Percentiles rank a stretch among this genome's conserved stretches.
These are phyloP conservation scores for Drosophila nannoptera DNA, from an alignment of 1,140 invertebrate genomes.

Conservation along the genomic window DNA sequence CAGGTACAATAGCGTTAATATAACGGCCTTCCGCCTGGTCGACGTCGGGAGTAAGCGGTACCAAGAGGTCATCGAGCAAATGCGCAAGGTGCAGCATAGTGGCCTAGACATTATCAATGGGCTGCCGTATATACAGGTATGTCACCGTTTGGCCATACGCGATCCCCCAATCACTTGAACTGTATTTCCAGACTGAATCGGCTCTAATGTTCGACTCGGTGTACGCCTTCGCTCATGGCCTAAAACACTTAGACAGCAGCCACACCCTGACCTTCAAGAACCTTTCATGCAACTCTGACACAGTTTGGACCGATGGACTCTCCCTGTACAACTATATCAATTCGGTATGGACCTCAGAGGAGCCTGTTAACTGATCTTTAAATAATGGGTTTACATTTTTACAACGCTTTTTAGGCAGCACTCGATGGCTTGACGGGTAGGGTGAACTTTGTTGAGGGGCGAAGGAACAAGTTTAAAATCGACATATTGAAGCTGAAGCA, in stretches of 20 bases:
- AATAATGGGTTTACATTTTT: slow-evolving; percentile 7
- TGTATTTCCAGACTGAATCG: slow-evolving; percentile 87
- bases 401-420: slow-evolving; percentile 41
- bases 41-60: slow-evolving; percentile 89
- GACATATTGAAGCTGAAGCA: slow-evolving; percentile 91
- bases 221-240: slow-evolving; percentile 89
- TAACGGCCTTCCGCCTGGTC: slow-evolving; percentile 93
- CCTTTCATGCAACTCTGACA: slow-evolving; percentile 90
- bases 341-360: slow-evolving; percentile 81
- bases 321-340: slow-evolving; percentile 95
- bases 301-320: slow-evolving; percentile 91
- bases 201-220: slow-evolving; percentile 95
- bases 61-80: slow-evolving; percentile 87
- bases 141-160: background rate
- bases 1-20: slow-evolving; percentile 95
- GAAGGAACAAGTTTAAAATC: slow-evolving; percentile 89
- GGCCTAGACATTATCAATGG: slow-evolving; percentile 65
- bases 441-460: slow-evolving; percentile 91
- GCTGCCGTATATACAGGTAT: slow-evolving; percentile 65
- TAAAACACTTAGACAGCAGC: slow-evolving; percentile 86
- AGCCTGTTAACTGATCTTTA: too few species aligned
- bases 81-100: slow-evolving; percentile 89
- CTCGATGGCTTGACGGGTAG: slow-evolving; percentile 92
- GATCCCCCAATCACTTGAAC: background rate
- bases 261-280: slow-evolving; percentile 86